Evolutionary conservation across 2,888 invertebrate species (phyloP), one percentile per base, ranked within the genome.

Genomic region (Pammene aurita): DNA sequence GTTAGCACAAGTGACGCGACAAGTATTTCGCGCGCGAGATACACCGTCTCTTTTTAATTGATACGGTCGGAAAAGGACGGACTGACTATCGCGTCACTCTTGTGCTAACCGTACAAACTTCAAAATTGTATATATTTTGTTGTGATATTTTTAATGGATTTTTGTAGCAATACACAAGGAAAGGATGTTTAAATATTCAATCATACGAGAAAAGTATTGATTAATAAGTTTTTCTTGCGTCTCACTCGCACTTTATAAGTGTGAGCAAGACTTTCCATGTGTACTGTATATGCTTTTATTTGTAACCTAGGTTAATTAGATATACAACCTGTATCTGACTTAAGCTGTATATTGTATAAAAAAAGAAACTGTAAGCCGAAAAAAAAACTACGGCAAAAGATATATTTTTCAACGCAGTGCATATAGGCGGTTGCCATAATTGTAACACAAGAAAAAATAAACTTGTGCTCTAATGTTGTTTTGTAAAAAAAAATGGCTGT

Each of bases 371-470:
- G 42, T 66, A 66, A 70, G 72, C 69, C 70, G 70, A 66, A 70
- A 71, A 61, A 72, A 78, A 66, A 65, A 73, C 76, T 80, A 81
- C 82, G 81, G 79, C 77, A 77, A 81, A 89, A 89, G 87, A 87
- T 87, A 85, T 88, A 89, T 89, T 84, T 86, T 88, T 83, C 74
- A 83, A 85, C 88, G 88, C 89, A 86, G 87, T 86, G 78, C 86
- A 10, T 13, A 84, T 84, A 82, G 87, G 89, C 89, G 88, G 87
- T 84, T 83, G 83, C 80, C 75, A 58, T 1, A 1, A 26, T 82
- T 89, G 89, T 90, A 88, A 90, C 89, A 79, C 89, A 83, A 87
- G 90, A 91, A 91, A 91, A 90, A 84, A 90, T 63, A 72, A 71
- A 71, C 90, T 90, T 87, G 90, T 86, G 89, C 54, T 73, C 68